Evolutionary conservation across 53 echinoderm and acorn worm genomes (phyloP).

Genomic region (Astropecten irregularis): DNA sequence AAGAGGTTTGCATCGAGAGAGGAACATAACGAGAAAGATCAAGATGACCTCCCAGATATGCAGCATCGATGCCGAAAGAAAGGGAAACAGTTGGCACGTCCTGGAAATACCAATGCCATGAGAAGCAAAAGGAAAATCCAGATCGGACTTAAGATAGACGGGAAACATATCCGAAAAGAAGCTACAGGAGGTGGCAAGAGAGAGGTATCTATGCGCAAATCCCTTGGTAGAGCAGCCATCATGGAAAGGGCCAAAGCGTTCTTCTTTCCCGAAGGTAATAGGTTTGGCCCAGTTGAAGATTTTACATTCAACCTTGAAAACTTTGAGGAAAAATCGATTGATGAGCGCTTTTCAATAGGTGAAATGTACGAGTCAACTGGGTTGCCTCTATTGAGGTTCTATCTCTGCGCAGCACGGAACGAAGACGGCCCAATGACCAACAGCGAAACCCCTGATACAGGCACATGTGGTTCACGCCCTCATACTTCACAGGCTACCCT

Average conservation of each 20-base stretch:
- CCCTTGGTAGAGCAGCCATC: not conserved
- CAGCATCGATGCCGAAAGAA: not conserved
- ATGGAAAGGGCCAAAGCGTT: not conserved
- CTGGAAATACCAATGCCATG: constrained; percentile 15
- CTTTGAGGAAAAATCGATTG: constrained; percentile 7
- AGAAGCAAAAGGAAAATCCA: constrained; percentile 9
- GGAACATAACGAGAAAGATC: not conserved
- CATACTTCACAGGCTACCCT: no score
- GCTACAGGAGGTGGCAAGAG: constrained; percentile 19
- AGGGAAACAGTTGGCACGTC: not conserved
- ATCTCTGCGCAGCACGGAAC: not conserved
- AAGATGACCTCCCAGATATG: constrained; percentile 7
- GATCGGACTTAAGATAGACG: constrained; percentile 11
- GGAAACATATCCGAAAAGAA: constrained; percentile 26
- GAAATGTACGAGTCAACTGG: constrained; percentile 33
- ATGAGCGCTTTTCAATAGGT: not conserved
- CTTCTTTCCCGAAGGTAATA: constrained; percentile 22
- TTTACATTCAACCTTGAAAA: constrained; percentile 19
- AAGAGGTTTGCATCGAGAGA: not conserved
- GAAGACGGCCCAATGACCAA: constrained; percentile 9
- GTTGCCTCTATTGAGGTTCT: constrained; percentile 18
- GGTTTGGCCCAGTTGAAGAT: not conserved
- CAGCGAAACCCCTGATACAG: no score
- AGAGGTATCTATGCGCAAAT: constrained; percentile 13
- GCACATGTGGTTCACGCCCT: no score